A percentile compares a stretch with the other conserved stretches of the same genome.
Conservation (phyloP, 2,797 vertebrate genomes). For the Enteromius radiatus region DNA sequence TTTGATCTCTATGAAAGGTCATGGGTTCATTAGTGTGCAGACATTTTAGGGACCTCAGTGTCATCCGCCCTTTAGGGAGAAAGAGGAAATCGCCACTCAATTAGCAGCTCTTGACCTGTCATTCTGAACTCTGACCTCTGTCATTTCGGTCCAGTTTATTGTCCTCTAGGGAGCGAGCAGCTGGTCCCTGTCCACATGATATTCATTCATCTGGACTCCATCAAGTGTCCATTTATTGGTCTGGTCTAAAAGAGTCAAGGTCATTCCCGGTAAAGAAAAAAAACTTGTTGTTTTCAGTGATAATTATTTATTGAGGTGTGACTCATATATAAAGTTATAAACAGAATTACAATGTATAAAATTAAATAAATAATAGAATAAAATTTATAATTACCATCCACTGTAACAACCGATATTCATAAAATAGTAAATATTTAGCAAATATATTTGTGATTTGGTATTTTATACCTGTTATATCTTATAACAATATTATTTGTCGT, state of each 20-base stretch:
- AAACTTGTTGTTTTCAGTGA: neutral
- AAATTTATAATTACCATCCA: neutral
- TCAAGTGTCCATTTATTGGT: constrained; percentile 46
- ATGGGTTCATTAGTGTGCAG: constrained; percentile 11
- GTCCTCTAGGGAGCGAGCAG: constrained; percentile 74
- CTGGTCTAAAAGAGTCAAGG: constrained; percentile 33
- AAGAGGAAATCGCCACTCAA: constrained; percentile 76
- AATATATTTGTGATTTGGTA: neutral
- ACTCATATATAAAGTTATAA: neutral
- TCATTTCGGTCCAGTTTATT: constrained; percentile 71
- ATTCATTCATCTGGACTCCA: constrained; percentile 44
- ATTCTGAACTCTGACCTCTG: constrained; percentile 68
- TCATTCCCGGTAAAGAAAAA: constrained; percentile 38
- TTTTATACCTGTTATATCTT: neutral
- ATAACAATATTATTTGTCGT: neutral
- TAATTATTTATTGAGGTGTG: neutral
- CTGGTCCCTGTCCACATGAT: constrained; percentile 62
- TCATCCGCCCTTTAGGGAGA: constrained; percentile 68
- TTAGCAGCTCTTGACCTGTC: constrained; percentile 78
- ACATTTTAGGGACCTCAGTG: constrained; percentile 15
- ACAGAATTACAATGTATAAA: too few species aligned
- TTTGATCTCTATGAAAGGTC: neutral
- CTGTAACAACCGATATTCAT: neutral
- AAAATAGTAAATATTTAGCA: neutral
- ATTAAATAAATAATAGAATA: too few species aligned